Base-by-base conservation (phyloP, 2,113 vertebrate genomes). In the Noctilio leporinus region DNA sequence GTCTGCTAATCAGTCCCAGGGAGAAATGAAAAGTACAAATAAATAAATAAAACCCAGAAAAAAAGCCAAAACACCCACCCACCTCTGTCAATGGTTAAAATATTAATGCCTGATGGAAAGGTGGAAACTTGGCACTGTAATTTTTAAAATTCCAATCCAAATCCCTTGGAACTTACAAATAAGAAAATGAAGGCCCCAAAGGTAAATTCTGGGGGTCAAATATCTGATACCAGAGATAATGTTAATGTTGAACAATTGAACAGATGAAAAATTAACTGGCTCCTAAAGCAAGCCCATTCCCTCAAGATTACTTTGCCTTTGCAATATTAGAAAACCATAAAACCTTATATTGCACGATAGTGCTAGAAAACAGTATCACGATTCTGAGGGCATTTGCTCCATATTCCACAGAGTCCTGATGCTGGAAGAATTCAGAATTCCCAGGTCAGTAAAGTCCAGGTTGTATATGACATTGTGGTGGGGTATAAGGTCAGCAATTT, bases 61-160 rank as follows among this genome's bases (percentile, higher is more conserved):
- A n/a, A n/a, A n/a, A n/a, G n/a, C n/a, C n/a, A 75, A 76, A 76
- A 76, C 70, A 62, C 30, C 28, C 20, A 86, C n/a, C 40, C 65
- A 57, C 55, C 30, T 89, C 81, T 91, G n/a, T 84, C 64, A 82
- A 40, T 81, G 49, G 53, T 35, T 85, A 80, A 92, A 92, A 69
- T 57, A 89, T 53, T 92, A 92, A 95, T 89, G 85, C 92, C 22
- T 88, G 30, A 85, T 26, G 69, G 59, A 30, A 93, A 83, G 49
- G 4, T 94, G 45, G 76, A 87, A 87, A 38, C 81, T 86, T 89
- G 87, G 45, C 45, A 73, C 62, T 67, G 33, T 17, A 83, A 93
- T 95, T 96, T 49, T 95, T 93, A 69, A 82, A 92, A 91, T 90
- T 95, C 53, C 40, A 95, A 14, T 93, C 47, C 33, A 81, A 88